These are phyloP conservation scores for Microcebus tavaratra DNA, from an alignment of 2,113 vertebrate genomes.

Conservation along the genomic window DNA sequence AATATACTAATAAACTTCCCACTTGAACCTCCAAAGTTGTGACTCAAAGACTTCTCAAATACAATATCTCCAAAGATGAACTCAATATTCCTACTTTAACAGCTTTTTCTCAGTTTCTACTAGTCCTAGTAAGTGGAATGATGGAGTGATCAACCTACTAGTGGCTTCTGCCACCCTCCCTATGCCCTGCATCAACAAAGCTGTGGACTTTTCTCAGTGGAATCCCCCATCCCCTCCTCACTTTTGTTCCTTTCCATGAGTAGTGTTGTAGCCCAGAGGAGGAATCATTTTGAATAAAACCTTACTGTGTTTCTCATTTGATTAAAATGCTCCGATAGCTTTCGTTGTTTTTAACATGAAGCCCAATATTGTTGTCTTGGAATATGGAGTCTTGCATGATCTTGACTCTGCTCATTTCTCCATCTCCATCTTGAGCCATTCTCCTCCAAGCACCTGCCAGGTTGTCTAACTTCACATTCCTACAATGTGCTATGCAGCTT, in stretches of 20 bases:
- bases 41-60: background rate
- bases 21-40: background rate
- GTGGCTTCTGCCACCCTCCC: background rate
- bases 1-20: background rate
- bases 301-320: background rate
- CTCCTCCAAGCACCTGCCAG: background rate
- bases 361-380: background rate
- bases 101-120: background rate
- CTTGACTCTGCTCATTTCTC: background rate
- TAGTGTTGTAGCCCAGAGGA: background rate
- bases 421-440: background rate
- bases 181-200: background rate
- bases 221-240: background rate
- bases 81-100: background rate
- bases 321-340: background rate
- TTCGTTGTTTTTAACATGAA: background rate
- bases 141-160: background rate
- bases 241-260: background rate
- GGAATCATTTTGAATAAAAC: background rate
- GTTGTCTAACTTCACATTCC: background rate
- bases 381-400: background rate
- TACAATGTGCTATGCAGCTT: background rate
- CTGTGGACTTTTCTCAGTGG: background rate
- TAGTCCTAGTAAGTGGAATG: background rate
- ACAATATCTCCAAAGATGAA: background rate